Evolutionary conservation across 2,113 vertebrate genomes (phyloP).

Genomic region (Blennius ocellaris): DNA sequence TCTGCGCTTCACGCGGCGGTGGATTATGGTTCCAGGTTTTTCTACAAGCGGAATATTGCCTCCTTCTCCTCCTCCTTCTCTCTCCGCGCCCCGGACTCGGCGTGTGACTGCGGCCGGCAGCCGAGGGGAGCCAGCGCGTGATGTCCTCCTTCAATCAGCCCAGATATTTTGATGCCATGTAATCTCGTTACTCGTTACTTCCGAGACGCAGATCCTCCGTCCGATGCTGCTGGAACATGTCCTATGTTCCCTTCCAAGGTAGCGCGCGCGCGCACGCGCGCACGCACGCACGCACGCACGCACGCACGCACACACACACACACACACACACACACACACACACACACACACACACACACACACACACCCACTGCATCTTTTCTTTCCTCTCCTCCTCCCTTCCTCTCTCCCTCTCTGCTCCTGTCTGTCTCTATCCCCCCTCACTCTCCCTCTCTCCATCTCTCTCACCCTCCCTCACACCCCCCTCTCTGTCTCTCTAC

Average conservation of each 20-base stretch:
- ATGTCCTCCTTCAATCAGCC: slow-evolving; percentile 28
- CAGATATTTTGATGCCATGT: slow-evolving; percentile 55
- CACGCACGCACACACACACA: no score
- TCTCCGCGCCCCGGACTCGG: no score
- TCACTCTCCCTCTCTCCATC: slow-evolving; percentile 36
- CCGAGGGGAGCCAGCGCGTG: no score
- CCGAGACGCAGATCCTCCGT: slow-evolving; percentile 77
- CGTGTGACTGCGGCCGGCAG: no score
- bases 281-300: no score
- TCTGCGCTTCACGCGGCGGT: slow-evolving; percentile 71
- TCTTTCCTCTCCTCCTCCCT: slow-evolving; percentile 56
- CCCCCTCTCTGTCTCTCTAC: slow-evolving; percentile 44
- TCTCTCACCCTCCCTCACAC: slow-evolving; percentile 33
- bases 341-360: no score
- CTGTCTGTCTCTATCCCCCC: slow-evolving; percentile 58
- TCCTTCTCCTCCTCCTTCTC: no score
- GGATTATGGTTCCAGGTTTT: slow-evolving; percentile 79
- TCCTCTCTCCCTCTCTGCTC: slow-evolving; percentile 54
- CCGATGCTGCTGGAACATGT: slow-evolving; percentile 87
- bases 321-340: no score
- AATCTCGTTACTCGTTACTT: no score
- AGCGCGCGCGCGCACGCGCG: no score
- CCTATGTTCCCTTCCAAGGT: slow-evolving; percentile 89
- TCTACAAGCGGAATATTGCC: slow-evolving; percentile 77
- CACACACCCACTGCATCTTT: slow-evolving; percentile 65